These are phyloP conservation scores for Charadrius vociferus DNA, from an alignment of 2,113 vertebrate genomes.

Conservation along the genomic window DNA sequence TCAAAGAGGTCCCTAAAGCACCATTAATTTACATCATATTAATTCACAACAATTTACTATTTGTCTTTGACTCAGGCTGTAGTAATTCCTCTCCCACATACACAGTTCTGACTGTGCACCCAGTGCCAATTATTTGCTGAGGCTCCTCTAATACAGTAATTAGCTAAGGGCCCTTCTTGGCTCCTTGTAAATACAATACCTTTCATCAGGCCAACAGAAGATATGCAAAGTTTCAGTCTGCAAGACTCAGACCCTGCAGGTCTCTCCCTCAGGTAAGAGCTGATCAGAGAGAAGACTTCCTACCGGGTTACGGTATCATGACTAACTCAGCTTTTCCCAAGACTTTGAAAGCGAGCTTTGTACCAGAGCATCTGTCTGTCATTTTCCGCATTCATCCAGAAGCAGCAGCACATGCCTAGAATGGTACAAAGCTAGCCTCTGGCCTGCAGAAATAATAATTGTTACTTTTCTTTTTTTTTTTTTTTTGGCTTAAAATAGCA, in stretches of 20 bases:
- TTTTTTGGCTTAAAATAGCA: not conserved
- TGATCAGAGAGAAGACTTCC: not conserved
- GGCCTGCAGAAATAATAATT: not conserved
- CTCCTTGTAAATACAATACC: not conserved
- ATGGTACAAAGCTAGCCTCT: not conserved
- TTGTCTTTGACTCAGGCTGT: not conserved
- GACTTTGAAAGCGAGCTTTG: not conserved
- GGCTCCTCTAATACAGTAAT: not conserved
- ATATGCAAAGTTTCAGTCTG: not conserved
- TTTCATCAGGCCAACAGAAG: not conserved
- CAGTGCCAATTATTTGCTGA: not conserved
- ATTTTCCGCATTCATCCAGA: not conserved
- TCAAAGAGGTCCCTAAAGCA: not conserved
- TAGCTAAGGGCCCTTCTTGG: not conserved
- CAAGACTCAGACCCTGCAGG: not conserved
- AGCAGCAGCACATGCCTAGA: not conserved
- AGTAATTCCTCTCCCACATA: not conserved
- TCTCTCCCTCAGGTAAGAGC: slow-evolving; percentile 17
- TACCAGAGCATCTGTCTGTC: not conserved
- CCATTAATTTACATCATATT: not conserved
- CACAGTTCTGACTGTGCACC: not conserved
- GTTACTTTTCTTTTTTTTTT: not conserved
- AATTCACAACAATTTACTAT: not conserved
- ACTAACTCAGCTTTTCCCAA: not conserved
- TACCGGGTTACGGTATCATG: not conserved